Conservation (phyloP, 2,797 vertebrate species). For the Pristis pectinata region DNA sequence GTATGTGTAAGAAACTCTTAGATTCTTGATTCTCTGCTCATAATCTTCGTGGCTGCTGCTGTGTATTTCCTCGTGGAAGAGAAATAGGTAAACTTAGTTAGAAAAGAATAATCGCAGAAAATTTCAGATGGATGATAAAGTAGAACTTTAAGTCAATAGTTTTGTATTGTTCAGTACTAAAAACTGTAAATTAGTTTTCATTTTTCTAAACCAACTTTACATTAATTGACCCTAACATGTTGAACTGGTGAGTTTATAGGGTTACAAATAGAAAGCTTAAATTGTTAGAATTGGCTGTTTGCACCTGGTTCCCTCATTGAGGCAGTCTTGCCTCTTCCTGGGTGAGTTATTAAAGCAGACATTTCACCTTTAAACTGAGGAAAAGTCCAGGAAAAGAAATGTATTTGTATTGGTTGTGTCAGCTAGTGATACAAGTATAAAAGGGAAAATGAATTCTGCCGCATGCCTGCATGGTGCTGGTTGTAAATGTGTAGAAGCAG, state of each 20-base stretch:
- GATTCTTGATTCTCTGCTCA: background rate
- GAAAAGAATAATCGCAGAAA: background rate
- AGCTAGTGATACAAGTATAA: too few relatives aligned
- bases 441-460: background rate
- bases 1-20: background rate
- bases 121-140: background rate
- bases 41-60: background rate
- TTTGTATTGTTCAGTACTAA: too few relatives aligned
- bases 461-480: background rate
- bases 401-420: background rate
- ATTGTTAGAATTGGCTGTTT: background rate
- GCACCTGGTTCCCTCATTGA: background rate
- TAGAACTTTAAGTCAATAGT: background rate
- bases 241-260: background rate
- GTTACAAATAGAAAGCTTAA: background rate
- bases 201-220: background rate
- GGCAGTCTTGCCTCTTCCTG: background rate
- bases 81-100: background rate
- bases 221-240: background rate
- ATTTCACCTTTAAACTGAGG: background rate
- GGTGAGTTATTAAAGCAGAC: background rate
- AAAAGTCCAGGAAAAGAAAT: background rate
- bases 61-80: background rate
- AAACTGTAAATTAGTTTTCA: background rate
- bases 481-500: background rate